phyloP scores from a whole-genome alignment of 2,797 vertebrate genomes.

The Columba guinea region DNA sequence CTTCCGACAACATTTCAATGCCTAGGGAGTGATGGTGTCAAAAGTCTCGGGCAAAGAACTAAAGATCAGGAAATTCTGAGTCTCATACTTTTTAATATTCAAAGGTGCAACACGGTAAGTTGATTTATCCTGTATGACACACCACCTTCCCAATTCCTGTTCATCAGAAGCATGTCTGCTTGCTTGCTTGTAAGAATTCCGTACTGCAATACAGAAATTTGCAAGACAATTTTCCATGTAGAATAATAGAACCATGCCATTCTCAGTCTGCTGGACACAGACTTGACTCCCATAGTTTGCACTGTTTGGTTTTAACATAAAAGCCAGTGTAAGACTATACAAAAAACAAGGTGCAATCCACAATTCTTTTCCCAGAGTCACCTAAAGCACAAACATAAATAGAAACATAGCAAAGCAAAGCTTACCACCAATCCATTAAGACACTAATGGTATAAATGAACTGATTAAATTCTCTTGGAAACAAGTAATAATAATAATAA shows the following conservation, averaged over 20 bases:
- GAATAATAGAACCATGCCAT: not conserved
- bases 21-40: rapidly evolving
- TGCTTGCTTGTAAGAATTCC: not conserved
- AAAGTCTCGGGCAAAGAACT: not conserved
- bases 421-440: not conserved
- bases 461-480: not conserved
- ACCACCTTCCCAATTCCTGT: not conserved
- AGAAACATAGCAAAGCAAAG: not conserved
- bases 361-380: not conserved
- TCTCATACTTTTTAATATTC: not conserved
- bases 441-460: rapidly evolving
- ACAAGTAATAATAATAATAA: not conserved
- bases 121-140: not conserved
- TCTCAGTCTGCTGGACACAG: not conserved
- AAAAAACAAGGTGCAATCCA: not conserved
- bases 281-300: not conserved
- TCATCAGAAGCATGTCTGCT: not conserved
- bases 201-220: not conserved
- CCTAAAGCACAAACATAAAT: not conserved
- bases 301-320: not conserved
- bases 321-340: not conserved
- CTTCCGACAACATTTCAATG: not conserved
- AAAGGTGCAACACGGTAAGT: not conserved
- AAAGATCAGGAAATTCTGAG: not conserved
- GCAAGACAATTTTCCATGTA: not conserved